phyloP scores from a whole-genome alignment of 2,888 invertebrate genomes.

The Sarcophaga subvicina region DNA sequence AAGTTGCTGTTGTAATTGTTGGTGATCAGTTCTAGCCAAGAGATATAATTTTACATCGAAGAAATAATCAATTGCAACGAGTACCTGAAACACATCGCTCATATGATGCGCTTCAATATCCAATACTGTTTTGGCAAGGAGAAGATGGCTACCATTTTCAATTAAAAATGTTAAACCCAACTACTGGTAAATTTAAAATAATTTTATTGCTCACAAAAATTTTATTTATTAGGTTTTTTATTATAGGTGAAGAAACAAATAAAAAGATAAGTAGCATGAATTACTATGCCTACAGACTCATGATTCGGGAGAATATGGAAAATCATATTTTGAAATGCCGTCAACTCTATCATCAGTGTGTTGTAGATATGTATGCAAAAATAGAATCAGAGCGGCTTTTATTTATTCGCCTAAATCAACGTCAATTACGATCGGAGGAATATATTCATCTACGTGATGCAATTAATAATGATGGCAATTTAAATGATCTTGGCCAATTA shows the following conservation, averaged over 20 bases:
- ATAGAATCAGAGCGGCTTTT: constrained; percentile 74
- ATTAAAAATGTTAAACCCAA: constrained; percentile 48
- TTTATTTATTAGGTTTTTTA: background rate
- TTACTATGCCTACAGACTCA: constrained; percentile 58
- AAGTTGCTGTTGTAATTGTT: constrained; percentile 17
- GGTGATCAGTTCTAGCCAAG: constrained; percentile 35
- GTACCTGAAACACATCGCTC: constrained; percentile 57
- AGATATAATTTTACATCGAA: constrained; percentile 46
- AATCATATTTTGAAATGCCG: constrained; percentile 43
- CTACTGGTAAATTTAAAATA: constrained; percentile 39
- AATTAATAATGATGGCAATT: constrained; percentile 11
- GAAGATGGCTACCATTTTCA: constrained; percentile 57
- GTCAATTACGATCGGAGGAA: background rate
- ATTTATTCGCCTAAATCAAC: background rate
- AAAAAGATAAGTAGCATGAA: constrained; percentile 58
- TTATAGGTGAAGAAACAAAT: constrained; percentile 32
- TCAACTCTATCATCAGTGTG: background rate
- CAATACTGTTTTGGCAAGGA: constrained; percentile 51
- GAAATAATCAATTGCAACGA: constrained; percentile 39
- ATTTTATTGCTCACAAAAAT: constrained; percentile 7
- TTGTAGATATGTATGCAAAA: constrained; percentile 63
- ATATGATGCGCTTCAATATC: constrained; percentile 61
- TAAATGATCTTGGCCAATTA: constrained; percentile 5
- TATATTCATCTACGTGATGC: constrained; percentile 16
- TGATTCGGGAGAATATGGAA: constrained; percentile 50